Percentiles rank a stretch among this genome's conserved stretches.
Conservation (phyloP, 2,113 vertebrate species). For the Lophius piscatorius region DNA sequence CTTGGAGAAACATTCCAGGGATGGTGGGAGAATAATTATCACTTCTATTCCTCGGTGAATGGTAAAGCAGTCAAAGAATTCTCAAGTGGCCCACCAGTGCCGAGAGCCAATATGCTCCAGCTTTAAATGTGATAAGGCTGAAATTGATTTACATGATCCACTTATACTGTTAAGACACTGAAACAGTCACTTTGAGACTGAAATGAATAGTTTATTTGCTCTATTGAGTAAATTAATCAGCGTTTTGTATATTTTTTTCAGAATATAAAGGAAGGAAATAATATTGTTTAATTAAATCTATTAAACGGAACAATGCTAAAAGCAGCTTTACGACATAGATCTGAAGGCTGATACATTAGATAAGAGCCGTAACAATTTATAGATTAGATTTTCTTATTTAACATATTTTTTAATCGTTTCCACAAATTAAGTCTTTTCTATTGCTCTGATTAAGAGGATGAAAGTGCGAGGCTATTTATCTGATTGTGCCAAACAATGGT, state of each 20-base stretch:
- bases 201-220: slow-evolving; percentile 14
- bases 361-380: neutral
- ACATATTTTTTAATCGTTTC: slow-evolving; percentile 20
- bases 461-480: slow-evolving; percentile 5
- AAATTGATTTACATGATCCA: slow-evolving; percentile 53
- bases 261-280: neutral
- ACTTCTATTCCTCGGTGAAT: slow-evolving; percentile 49
- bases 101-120: slow-evolving; percentile 29
- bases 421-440: slow-evolving; percentile 42
- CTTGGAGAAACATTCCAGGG: slow-evolving; percentile 42
- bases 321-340: neutral
- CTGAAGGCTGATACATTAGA: neutral
- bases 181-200: slow-evolving; percentile 7
- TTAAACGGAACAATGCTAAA: neutral
- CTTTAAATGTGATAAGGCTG: slow-evolving; percentile 45
- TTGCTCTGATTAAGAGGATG: slow-evolving; percentile 29
- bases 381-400: neutral
- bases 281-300: neutral
- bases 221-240: slow-evolving; percentile 5
- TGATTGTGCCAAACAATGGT: slow-evolving; percentile 42
- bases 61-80: slow-evolving; percentile 44
- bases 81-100: slow-evolving; percentile 46
- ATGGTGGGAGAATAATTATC: slow-evolving; percentile 56
- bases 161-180: slow-evolving; percentile 22
- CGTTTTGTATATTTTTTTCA: neutral